Evolutionary conservation across 2,888 invertebrate genomes (phyloP), one percentile per base, ranked within the genome.

Genomic region (Argyresthia goedartella): DNA sequence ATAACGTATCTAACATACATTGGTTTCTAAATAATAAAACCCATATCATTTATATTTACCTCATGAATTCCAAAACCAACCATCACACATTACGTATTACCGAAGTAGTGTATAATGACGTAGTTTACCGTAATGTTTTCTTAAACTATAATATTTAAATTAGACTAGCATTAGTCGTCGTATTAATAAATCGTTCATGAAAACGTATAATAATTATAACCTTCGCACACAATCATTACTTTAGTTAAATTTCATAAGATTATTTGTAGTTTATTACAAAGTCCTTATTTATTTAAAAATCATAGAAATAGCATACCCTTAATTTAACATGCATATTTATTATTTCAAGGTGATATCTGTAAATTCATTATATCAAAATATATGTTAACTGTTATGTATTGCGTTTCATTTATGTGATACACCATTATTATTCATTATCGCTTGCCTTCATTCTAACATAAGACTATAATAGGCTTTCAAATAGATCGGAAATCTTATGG

Each of bases 281-380:
- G 25, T 51, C 34, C 46, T 15, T 51, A 51, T 34, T 39, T 51
- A 46, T 47, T 13, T 51, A 51, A 13, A 34, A 16, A 47, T 39
- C 41, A 52, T 42, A 15, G n/a, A 50, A 13, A 43, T n/a, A 52
- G 46, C 15, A 15, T 46, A 14, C 35, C 46, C 34, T 4, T 25
- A 25, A 4, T 25, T 25, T 25, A 25, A 25, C 25, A 25, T 25
- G 3, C 25, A 25, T 25, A 25, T 25, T 25, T 25, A 25, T 25
- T 25, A 25, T 25, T 25, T 65, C 65, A 67, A 73, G 68, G 76
- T 82, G 76, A 80, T 82, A 80, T 76, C 68, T 84, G 81, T 80
- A 81, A 76, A 77, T 70, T 77, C 79, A 80, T 79, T 73, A 44
- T 76, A 73, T 76, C 73, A 71, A 74, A 84, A 86, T 85, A 86